These are phyloP conservation scores for Troglohyphantes excavatus DNA, from an alignment of 2,888 invertebrate genomes.

Conservation along the genomic window DNA sequence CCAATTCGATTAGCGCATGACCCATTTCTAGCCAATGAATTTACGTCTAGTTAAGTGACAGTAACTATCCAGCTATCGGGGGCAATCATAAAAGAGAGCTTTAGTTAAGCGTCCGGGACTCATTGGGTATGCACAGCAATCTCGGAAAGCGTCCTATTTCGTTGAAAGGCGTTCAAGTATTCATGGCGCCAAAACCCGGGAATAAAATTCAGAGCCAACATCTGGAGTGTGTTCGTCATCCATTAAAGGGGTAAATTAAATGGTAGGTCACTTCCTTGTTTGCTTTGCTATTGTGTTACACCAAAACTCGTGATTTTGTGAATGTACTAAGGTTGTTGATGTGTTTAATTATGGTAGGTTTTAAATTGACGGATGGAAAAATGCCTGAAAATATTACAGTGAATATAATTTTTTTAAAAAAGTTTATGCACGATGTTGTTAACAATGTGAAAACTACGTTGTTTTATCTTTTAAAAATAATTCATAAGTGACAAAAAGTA, in stretches of 20 bases:
- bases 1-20: slow-evolving; percentile 12
- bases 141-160: slow-evolving; percentile 8
- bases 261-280: slow-evolving; percentile 19
- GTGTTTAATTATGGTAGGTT: no score
- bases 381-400: no score
- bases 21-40: slow-evolving; percentile 39
- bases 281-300: background rate
- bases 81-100: background rate
- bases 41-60: background rate
- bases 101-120: background rate
- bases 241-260: slow-evolving; percentile 2
- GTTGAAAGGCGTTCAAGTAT: slow-evolving; percentile 4
- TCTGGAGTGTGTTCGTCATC: slow-evolving; percentile 42
- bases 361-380: no score
- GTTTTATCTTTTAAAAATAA: no score
- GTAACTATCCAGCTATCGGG: slow-evolving; percentile 11
- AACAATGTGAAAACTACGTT: no score
- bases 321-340: background rate
- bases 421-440: no score
- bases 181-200: background rate
- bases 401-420: no score
- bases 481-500: no score
- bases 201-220: background rate
- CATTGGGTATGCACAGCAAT: background rate
- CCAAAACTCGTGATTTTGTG: background rate